phyloP scores from a whole-genome alignment of 1,140 invertebrate species.

The Ruditapes philippinarum region DNA sequence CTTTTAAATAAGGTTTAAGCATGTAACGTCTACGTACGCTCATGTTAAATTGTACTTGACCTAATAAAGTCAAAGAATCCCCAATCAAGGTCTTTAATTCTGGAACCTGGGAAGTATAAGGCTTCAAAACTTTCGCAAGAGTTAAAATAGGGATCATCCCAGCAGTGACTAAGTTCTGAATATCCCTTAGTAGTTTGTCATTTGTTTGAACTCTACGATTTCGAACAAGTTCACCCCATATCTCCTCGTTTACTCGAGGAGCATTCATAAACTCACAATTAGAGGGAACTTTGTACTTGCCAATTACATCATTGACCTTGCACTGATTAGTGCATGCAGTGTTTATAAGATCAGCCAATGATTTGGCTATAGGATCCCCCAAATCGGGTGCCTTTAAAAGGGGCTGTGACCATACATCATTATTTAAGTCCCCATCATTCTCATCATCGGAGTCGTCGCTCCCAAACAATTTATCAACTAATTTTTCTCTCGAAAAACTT shows the following conservation, averaged over 20 bases:
- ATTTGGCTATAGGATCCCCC: neutral
- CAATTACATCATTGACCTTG: neutral
- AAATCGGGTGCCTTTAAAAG: neutral
- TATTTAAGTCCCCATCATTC: neutral
- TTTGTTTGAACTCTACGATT: slow-evolving; percentile 14
- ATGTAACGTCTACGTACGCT: neutral
- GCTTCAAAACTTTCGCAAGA: neutral
- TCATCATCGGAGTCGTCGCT: neutral
- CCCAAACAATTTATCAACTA: no score
- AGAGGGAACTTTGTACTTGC: neutral
- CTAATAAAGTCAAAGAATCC: slow-evolving; percentile 10
- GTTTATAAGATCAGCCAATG: neutral
- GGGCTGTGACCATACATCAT: neutral
- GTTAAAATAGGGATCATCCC: slow-evolving; percentile 12
- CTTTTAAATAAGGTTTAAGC: neutral
- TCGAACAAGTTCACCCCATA: slow-evolving; percentile 30
- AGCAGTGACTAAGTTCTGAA: slow-evolving; percentile 23
- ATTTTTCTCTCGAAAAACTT: no score
- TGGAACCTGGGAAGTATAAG: neutral
- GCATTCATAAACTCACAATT: neutral
- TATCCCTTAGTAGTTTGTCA: slow-evolving; percentile 25
- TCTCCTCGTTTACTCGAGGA: slow-evolving; percentile 17
- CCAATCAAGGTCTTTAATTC: slow-evolving; percentile 16
- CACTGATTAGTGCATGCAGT: neutral
- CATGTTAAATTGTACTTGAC: slow-evolving; percentile 20